A percentile compares a stretch with the other conserved stretches of the same genome.
Evolutionary conservation across 1,140 invertebrate genomes (phyloP).

Genomic region (Choristoneura fumiferana): DNA sequence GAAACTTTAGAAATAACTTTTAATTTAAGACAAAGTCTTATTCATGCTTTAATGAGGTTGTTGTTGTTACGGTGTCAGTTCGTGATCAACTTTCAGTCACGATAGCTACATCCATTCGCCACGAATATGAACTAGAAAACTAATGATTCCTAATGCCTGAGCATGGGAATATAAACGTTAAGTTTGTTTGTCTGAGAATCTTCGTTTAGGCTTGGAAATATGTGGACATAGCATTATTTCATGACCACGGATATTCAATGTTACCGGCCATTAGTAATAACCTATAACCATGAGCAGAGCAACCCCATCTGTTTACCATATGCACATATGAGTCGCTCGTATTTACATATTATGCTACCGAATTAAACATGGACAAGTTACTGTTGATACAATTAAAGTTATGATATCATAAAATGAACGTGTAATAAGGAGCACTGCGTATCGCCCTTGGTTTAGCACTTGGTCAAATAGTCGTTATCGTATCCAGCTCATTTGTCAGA

Average conservation of each 20-base stretch:
- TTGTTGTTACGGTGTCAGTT: background rate
- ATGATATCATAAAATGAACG: background rate
- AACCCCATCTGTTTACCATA: slow-evolving; percentile 15
- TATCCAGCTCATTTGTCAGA: slow-evolving; percentile 30
- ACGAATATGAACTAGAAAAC: too few species aligned
- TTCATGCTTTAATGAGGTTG: background rate
- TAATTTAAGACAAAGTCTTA: background rate
- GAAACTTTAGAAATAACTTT: too few species aligned
- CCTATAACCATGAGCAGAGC: background rate
- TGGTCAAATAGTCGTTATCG: slow-evolving; percentile 36
- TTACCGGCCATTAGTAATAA: too few species aligned
- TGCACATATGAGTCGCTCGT: slow-evolving; percentile 13
- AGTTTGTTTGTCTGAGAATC: too few species aligned
- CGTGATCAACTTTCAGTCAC: background rate
- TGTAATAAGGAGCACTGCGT: background rate
- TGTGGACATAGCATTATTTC: too few species aligned
- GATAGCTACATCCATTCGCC: background rate
- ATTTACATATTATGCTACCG: background rate
- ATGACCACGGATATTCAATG: too few species aligned
- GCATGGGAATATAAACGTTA: too few species aligned
- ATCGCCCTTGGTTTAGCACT: slow-evolving; percentile 33
- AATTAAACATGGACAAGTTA: background rate
- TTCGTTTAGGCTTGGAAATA: too few species aligned
- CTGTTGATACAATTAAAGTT: background rate
- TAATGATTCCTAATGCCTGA: too few species aligned